A percentile compares a stretch with the other conserved stretches of the same genome.
phyloP scores from a whole-genome alignment of 2,888 invertebrate genomes.

The Agrilus cyanescens region DNA sequence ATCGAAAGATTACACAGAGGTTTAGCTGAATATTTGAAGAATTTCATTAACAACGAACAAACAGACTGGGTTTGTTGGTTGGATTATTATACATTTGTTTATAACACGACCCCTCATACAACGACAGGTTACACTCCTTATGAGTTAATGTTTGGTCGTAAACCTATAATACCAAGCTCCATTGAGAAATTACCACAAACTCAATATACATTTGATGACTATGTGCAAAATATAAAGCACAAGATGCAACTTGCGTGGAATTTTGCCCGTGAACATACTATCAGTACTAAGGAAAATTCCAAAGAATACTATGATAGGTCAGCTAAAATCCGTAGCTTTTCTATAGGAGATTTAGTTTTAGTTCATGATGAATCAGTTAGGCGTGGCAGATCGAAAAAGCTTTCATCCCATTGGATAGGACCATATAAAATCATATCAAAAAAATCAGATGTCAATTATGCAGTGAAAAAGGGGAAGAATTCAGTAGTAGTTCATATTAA shows the following conservation, averaged over 20 bases:
- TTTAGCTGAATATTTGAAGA: constrained; percentile 19
- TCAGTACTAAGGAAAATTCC: constrained; percentile 6
- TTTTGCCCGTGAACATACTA: background rate
- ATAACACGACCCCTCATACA: constrained; percentile 20
- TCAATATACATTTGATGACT: constrained; percentile 10
- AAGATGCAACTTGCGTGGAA: background rate
- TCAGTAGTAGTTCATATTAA: no score
- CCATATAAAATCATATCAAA: no score
- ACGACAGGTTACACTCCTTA: constrained; percentile 18
- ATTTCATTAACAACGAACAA: constrained; percentile 18
- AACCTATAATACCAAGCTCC: constrained; percentile 13
- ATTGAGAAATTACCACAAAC: constrained; percentile 15
- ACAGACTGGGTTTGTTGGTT: constrained; percentile 24
- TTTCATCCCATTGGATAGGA: no score
- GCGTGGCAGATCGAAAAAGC: no score
- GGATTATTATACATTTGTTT: constrained; percentile 18
- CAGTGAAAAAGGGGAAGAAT: no score
- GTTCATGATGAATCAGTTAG: no score
- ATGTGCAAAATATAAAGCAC: background rate
- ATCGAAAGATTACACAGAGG: constrained; percentile 23
- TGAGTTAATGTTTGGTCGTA: constrained; percentile 17
- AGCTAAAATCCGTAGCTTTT: no score
- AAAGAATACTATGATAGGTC: constrained; percentile 6
- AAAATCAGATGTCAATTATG: no score
- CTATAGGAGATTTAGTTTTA: no score